These are phyloP conservation scores for Pomacea maculata DNA, from an alignment of 1,140 invertebrate genomes.

Conservation along the genomic window DNA sequence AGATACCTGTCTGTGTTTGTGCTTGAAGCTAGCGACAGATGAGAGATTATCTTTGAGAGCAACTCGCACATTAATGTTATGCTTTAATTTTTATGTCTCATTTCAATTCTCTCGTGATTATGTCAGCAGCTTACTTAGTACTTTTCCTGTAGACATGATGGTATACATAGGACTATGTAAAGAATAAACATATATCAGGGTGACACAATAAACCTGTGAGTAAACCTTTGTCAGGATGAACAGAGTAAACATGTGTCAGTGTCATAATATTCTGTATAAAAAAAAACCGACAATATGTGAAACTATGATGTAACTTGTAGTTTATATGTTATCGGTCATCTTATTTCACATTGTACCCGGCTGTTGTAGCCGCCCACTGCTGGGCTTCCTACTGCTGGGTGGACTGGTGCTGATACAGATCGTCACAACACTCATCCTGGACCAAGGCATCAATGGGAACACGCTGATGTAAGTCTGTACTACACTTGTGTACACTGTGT, in stretches of 20 bases:
- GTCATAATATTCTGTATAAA: background rate
- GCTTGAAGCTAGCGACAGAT: no score
- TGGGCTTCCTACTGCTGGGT: conserved; percentile 21
- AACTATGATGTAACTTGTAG: background rate
- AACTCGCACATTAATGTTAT: no score
- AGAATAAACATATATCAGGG: no score
- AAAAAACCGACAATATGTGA: background rate
- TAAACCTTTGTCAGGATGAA: background rate
- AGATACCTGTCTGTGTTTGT: no score
- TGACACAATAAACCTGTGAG: no score
- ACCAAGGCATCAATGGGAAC: conserved; percentile 32
- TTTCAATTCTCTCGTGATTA: no score
- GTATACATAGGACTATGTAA: no score
- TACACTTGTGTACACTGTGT: no score
- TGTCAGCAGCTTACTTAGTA: no score
- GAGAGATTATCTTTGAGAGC: no score
- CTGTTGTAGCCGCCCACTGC: conserved; percentile 1
- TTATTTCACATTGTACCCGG: background rate
- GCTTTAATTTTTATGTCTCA: no score
- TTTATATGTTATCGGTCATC: background rate
- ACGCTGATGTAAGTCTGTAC: conserved; percentile 20
- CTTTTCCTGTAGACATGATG: no score
- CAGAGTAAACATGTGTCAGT: background rate
- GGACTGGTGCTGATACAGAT: conserved; percentile 22
- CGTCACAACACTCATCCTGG: conserved; percentile 16